Evolutionary conservation across 2,113 vertebrate genomes (phyloP), one percentile per base, ranked within the genome.

Genomic region (Amphilophus citrinellus): DNA sequence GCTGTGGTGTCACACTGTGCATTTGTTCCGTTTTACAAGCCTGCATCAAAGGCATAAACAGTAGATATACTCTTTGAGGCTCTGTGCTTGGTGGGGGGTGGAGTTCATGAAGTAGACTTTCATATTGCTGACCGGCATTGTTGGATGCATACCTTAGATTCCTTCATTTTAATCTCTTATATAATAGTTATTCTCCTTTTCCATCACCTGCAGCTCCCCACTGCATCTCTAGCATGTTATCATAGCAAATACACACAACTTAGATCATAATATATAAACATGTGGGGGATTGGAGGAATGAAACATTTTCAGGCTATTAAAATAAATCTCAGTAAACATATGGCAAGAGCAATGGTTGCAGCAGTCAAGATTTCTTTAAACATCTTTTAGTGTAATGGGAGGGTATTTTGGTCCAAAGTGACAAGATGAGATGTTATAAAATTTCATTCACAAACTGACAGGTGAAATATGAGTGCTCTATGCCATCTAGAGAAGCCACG

Each of bases 81-180:
- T 83, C 78, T 0, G 61, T 85, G 61, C 82, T 83, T 77, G 42
- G 59, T 61, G 24, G 71, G 30, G 58, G 57, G 77, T 84, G 89
- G 84, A 71, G 20, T 71, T 83, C 85, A 83, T 68, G 79, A 83
- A 88, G 84, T 80, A 56, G 82, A 71, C 84, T 92, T 92, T 91
- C 82, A 91, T 88, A 88, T 92, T 90, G 92, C 86, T 94, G 92
- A 87, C 86, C 66, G 1, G 79, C 59, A 61, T 90, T 88, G 89
- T 86, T 90, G 87, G 91, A 89, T 78, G 88, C 93, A 95, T 96
- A 95, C 92, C 91, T 94, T 63, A 89, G 73, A 95, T 95, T 94
- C 94, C 87, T 94, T 79, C 75, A 88, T 86, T 93, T 94, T 94
- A 95, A 95, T 96, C 91, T 94, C 90, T 95, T 95, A 94, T 94